A percentile compares a stretch with the other conserved stretches of the same genome.
Conservation (phyloP, 2,888 invertebrate species). For the Poecilobothrus nobilitatus region DNA sequence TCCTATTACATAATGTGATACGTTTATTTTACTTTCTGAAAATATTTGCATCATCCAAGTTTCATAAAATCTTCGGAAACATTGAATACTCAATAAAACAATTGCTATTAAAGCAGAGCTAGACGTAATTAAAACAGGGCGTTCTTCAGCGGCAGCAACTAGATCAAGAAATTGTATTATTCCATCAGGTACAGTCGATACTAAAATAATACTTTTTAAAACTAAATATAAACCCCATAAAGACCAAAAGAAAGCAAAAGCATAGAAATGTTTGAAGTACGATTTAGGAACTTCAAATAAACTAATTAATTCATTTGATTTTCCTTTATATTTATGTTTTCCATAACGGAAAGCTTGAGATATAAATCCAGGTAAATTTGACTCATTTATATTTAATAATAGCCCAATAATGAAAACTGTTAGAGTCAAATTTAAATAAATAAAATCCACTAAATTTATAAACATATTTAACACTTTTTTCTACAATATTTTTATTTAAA, state of each 20-base stretch:
- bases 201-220: slow-evolving; percentile 39
- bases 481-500: background rate
- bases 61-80: slow-evolving; percentile 69
- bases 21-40: slow-evolving; percentile 68
- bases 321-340: slow-evolving; percentile 55
- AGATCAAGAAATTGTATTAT: slow-evolving; percentile 37
- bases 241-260: slow-evolving; percentile 56
- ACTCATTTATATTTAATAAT: slow-evolving; percentile 57
- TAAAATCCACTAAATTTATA: slow-evolving; percentile 33
- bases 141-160: slow-evolving; percentile 41
- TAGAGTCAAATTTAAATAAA: slow-evolving; percentile 35
- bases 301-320: slow-evolving; percentile 37
- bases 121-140: slow-evolving; percentile 36
- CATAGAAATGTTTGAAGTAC: slow-evolving; percentile 74
- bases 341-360: slow-evolving; percentile 63
- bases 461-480: background rate
- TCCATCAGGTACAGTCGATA: slow-evolving; percentile 45
- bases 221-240: slow-evolving; percentile 30
- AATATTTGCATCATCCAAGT: slow-evolving; percentile 72
- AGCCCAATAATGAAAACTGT: slow-evolving; percentile 50
- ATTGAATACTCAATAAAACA: slow-evolving; percentile 58
- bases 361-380: slow-evolving; percentile 56
- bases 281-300: slow-evolving; percentile 64
- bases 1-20: slow-evolving; percentile 69
- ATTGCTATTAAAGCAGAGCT: slow-evolving; percentile 52